These are phyloP conservation scores for Dolomedes plantarius DNA, from an alignment of 2,888 invertebrate genomes.

Conservation along the genomic window DNA sequence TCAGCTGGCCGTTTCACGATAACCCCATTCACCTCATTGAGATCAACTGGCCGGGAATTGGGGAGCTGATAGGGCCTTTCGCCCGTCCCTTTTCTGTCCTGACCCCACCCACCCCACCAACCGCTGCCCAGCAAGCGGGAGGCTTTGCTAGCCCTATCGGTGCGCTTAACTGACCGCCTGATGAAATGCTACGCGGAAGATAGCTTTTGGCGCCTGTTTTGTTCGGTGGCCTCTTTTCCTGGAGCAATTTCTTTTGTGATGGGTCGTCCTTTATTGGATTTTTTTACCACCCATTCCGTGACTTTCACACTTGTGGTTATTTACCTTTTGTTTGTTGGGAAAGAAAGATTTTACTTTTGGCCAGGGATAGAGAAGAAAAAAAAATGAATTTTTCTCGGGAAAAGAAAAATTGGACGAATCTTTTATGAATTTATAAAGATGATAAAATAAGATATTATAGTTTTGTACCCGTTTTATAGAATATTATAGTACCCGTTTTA, in stretches of 20 bases:
- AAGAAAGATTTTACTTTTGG: too few species aligned
- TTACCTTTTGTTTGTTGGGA: not conserved
- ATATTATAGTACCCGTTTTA: too few species aligned
- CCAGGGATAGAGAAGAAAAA: too few species aligned
- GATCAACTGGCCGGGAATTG: slow-evolving; percentile 67
- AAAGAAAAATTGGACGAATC: too few species aligned
- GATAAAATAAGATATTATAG: too few species aligned
- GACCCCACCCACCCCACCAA: slow-evolving; percentile 13
- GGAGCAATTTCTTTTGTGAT: not conserved
- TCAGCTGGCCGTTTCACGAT: slow-evolving; percentile 64
- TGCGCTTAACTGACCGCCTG: slow-evolving; percentile 55
- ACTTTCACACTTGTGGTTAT: not conserved
- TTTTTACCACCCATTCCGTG: not conserved
- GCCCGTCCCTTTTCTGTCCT: slow-evolving; percentile 30
- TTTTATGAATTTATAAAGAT: too few species aligned
- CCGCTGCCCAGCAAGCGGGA: slow-evolving; percentile 25
- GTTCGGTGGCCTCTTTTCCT: slow-evolving; percentile 6
- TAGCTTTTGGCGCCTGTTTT: slow-evolving; percentile 57
- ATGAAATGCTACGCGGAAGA: slow-evolving; percentile 58
- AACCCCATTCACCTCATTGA: slow-evolving; percentile 71
- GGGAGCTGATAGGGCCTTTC: slow-evolving; percentile 49
- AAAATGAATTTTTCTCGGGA: too few species aligned
- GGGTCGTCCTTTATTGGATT: not conserved
- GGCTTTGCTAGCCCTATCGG: slow-evolving; percentile 47
- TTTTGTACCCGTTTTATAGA: too few species aligned